phyloP scores from a whole-genome alignment of 2,888 invertebrate species.

The Lapara coniferarum region DNA sequence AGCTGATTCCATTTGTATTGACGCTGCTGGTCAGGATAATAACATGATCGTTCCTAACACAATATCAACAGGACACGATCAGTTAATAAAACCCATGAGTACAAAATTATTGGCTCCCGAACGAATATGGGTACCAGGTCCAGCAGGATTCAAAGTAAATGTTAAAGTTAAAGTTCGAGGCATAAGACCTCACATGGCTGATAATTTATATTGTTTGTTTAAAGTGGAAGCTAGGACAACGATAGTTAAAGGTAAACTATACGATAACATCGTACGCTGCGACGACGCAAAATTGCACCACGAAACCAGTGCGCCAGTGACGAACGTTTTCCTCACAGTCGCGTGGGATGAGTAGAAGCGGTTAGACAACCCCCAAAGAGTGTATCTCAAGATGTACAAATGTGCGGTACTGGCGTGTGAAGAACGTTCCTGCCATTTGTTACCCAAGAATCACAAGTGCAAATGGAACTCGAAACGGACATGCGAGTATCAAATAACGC shows the following conservation, averaged over 20 bases:
- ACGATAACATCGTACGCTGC: slow-evolving; percentile 97
- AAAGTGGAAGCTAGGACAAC: slow-evolving; percentile 97
- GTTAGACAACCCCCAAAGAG: slow-evolving; percentile 91
- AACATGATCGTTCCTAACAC: too few relatives aligned
- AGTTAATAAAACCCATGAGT: too few relatives aligned
- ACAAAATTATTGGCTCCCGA: too few relatives aligned
- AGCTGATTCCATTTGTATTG: slow-evolving; percentile 79
- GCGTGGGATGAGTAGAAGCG: slow-evolving; percentile 98
- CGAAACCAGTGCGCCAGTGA: slow-evolving; percentile 94
- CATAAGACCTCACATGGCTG: slow-evolving; percentile 96
- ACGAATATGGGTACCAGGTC: slow-evolving; percentile 88
- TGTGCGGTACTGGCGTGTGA: too few relatives aligned
- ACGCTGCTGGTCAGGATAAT: too few relatives aligned
- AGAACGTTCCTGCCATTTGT: too few relatives aligned
- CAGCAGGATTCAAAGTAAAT: slow-evolving; percentile 95
- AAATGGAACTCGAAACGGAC: too few relatives aligned
- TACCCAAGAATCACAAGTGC: too few relatives aligned
- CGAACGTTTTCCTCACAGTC: slow-evolving; percentile 97
- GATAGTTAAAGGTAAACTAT: slow-evolving; percentile 94
- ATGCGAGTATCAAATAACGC: too few relatives aligned
- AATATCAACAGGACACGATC: too few relatives aligned
- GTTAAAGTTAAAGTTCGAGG: slow-evolving; percentile 97
- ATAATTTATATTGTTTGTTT: slow-evolving; percentile 95
- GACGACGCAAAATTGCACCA: slow-evolving; percentile 96
- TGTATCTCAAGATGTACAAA: too few relatives aligned